These are phyloP conservation scores for Lasioglossum leucozonium DNA, from an alignment of 2,888 invertebrate species.

Conservation along the genomic window DNA sequence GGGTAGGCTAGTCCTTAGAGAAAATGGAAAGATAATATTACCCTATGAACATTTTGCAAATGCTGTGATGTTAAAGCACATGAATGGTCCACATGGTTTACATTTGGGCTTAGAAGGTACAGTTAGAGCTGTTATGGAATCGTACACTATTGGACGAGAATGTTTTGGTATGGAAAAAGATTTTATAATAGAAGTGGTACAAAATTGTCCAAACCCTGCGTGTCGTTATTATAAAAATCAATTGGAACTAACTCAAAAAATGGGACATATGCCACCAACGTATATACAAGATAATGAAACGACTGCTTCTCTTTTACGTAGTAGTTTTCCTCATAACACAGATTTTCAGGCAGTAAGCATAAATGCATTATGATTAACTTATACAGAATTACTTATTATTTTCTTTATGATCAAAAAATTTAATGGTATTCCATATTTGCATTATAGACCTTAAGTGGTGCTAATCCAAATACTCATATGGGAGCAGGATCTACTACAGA, in stretches of 20 bases:
- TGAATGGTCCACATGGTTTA: conserved; percentile 94
- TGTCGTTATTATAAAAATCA: conserved; percentile 95
- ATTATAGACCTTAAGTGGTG: conserved; percentile 74
- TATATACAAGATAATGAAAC: conserved; percentile 82
- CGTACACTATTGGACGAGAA: conserved; percentile 93
- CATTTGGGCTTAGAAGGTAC: conserved; percentile 94
- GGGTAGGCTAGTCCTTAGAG: conserved; percentile 92
- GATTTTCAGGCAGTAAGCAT: conserved; percentile 79
- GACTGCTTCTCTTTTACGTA: conserved; percentile 78
- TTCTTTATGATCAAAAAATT: not conserved
- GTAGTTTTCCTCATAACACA: conserved; percentile 79
- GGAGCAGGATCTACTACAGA: conserved; percentile 77
- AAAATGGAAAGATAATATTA: conserved; percentile 95
- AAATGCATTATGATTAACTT: conserved; percentile 15
- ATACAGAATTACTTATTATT: not conserved
- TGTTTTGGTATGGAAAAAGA: conserved; percentile 96
- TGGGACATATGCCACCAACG: conserved; percentile 81
- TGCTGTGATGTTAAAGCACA: conserved; percentile 95
- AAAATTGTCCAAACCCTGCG: conserved; percentile 94
- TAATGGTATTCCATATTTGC: not conserved
- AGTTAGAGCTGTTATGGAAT: conserved; percentile 93
- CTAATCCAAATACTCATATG: conserved; percentile 79
- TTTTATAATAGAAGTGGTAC: conserved; percentile 94
- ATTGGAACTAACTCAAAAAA: conserved; percentile 86
- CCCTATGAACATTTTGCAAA: conserved; percentile 96